Evolutionary conservation across 2,797 vertebrate genomes (phyloP), one percentile per base, ranked within the genome.

Genomic region (Momotus momota): DNA sequence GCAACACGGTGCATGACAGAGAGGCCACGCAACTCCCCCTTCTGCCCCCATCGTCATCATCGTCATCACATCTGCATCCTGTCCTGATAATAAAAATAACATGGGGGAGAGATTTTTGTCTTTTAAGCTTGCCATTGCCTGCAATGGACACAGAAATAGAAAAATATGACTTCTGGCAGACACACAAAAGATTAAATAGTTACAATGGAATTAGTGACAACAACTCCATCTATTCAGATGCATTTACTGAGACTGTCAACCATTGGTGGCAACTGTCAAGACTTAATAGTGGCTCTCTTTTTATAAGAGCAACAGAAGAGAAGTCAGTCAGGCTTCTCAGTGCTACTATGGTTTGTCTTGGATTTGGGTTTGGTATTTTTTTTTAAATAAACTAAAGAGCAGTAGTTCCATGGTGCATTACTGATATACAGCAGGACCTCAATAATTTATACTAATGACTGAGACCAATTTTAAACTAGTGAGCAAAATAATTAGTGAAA

Each of bases 111-210:
- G 85, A 27, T 80, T 88, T 79, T 73, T 86, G 87, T 92, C 65
- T 89, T 91, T 89, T 92, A 91, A 94, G 60, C 94, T 86, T 92
- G 96, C 97, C 97, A 97, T 98, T 98, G 97, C 97, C 97, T 95
- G 97, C 97, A 98, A 98, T 52, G 97, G 98, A 97, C 95, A 97
- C 72, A 86, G 94, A 65, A 93, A 89, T 94, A 97, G 88, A 96
- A 94, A 97, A 93, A 94, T 95, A 96, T 22, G 46, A 91, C 60
- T 74, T 95, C 95, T 97, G 96, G 81, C 90, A 95, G 45, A 93
- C 40, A 74, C 49, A 38, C 70, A 74, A 78, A 60, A 88, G 27
- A 92, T 87, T 94, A 81, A 96, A 94, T 87, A 97, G 90, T 96
- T 95, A 94, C 91, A 97, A 89, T 88, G 48, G 85, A 96, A 94